Percentiles rank a stretch among this genome's conserved stretches.
These are phyloP conservation scores for Vidua chalybeata DNA, from an alignment of 2,113 vertebrate genomes.

Conservation along the genomic window DNA sequence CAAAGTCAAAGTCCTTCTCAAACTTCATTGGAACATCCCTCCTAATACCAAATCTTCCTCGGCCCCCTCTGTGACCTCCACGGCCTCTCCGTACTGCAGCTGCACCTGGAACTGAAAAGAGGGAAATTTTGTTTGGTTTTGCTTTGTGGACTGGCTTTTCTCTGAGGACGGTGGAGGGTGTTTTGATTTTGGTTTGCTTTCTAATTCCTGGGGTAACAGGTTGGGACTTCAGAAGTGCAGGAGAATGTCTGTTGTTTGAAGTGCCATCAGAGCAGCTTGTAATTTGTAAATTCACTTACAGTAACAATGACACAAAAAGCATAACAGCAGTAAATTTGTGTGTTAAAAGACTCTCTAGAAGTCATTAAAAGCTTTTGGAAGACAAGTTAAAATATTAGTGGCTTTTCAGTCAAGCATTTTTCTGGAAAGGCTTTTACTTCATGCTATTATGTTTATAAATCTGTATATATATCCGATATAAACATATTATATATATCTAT, in stretches of 20 bases:
- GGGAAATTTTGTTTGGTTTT: background rate
- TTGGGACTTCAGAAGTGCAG: background rate
- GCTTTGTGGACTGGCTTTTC: background rate
- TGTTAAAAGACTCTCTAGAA: background rate
- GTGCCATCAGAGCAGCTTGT: background rate
- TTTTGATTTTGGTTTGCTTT: background rate
- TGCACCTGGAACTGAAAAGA: constrained; percentile 70
- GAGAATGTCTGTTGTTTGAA: background rate
- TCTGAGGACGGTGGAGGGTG: background rate
- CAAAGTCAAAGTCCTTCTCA: constrained; percentile 98
- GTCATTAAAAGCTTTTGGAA: background rate
- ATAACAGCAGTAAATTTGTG: background rate
- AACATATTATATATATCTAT: background rate
- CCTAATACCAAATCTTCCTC: constrained; percentile 87
- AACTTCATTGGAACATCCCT: constrained; percentile 96
- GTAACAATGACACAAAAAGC: background rate
- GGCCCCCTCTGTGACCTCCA: constrained; percentile 89
- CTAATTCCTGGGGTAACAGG: background rate
- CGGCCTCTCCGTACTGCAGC: constrained; percentile 80
- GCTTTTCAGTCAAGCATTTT: background rate
- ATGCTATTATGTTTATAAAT: background rate
- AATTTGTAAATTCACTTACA: background rate
- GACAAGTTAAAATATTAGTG: background rate
- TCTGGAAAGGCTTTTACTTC: background rate
- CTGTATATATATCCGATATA: background rate